Conservation (phyloP, 2,113 vertebrate genomes). For the Erythrocebus patas region DNA sequence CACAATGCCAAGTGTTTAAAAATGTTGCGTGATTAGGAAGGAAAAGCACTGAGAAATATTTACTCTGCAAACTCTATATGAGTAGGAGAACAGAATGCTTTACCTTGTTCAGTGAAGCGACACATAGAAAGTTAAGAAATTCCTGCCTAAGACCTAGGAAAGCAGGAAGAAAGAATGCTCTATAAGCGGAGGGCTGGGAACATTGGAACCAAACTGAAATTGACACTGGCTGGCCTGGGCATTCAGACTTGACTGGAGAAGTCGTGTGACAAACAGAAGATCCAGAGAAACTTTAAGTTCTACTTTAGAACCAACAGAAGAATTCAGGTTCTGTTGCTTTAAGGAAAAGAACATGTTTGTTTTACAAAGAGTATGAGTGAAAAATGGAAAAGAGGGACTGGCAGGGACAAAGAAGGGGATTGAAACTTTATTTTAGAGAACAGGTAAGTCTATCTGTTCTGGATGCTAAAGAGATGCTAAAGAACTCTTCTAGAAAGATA, state of each 20-base stretch:
- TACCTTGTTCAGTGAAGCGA: background rate
- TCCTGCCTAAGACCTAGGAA: background rate
- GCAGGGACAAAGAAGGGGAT: background rate
- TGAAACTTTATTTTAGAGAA: background rate
- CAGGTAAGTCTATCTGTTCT: background rate
- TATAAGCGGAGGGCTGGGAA: background rate
- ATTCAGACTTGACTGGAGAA: background rate
- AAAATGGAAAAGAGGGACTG: background rate
- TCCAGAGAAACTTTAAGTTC: background rate
- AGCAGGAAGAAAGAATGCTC: background rate
- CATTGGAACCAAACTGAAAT: no score
- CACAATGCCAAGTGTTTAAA: conserved; percentile 4
- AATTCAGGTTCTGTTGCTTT: background rate
- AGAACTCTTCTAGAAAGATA: background rate
- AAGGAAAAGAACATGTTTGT: background rate
- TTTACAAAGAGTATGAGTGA: background rate
- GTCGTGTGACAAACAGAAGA: background rate
- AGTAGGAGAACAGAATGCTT: background rate
- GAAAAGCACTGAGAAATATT: conserved; percentile 27
- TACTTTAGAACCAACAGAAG: background rate
- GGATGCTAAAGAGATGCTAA: background rate
- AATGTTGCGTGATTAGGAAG: background rate
- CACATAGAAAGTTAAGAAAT: background rate
- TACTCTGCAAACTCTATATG: background rate
- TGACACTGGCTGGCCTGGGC: background rate